Evolutionary conservation across 2,113 vertebrate genomes (phyloP), one percentile per base, ranked within the genome.

Genomic region (Sebastes fasciatus): DNA sequence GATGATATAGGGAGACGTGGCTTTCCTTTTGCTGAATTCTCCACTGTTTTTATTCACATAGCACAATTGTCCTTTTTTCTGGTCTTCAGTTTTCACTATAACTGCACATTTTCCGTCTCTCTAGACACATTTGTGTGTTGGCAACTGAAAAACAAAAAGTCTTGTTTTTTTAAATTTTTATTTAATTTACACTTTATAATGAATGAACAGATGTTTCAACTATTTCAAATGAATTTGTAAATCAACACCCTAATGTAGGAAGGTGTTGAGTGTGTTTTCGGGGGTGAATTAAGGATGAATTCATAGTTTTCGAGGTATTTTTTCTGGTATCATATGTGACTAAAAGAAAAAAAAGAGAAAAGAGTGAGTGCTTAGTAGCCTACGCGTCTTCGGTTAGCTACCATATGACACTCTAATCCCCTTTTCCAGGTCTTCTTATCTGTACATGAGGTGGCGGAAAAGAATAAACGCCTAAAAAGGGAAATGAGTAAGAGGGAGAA

Each of bases 351-450:
- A 49, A 7, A n/a, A 46, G 14, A 49, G 6, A 21, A 26, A 1
- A 54, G 49, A 4, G 13, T 21, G 17, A 70, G 68, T 13, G 67
- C 17, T 52, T 17, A 17, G 64, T 19, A 61, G 26, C 11, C 57
- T 14, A 69, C 19, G 16, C 26, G 40, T 46, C 46, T 57, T 55
- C 43, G 5, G 45, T 54, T 61, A 11, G n/a, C 46, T 23, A 16
- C 34, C 17, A 21, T 43, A 19, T 52, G 17, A 45, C 40, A 40
- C 40, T 10, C 49, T 80, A 1, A 80, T 76, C 67, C 57, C 26
- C n/a, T 70, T 66, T 34, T 75, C 68, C 54, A 9, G 42, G 13
- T 76, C 48, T 69, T 67, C 13, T 68, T 2, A 70, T 80, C 51
- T 21, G 21, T 0, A 60, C 6, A 26, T 21, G 17, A 69, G 63